A percentile compares a stretch with the other conserved stretches of the same genome.
These are phyloP conservation scores for Xenops minutus DNA, from an alignment of 2,797 vertebrate genomes.

Conservation along the genomic window DNA sequence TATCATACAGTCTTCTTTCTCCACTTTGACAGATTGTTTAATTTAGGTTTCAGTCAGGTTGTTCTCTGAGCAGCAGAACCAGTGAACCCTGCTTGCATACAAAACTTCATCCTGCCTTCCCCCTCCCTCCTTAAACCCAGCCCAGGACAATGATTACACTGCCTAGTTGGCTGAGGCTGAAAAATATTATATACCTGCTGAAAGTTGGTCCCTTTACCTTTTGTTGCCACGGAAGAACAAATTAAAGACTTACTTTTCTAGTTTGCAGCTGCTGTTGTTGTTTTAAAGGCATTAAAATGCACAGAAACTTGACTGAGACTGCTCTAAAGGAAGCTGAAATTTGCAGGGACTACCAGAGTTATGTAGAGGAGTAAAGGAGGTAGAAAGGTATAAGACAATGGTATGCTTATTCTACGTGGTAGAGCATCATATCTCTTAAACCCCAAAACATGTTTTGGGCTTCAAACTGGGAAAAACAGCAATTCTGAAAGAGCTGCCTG, in stretches of 20 bases:
- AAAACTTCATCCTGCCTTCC: background rate
- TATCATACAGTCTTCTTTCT: background rate
- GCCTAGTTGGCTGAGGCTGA: background rate
- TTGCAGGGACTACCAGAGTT: background rate
- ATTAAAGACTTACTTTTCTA: background rate
- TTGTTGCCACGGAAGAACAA: background rate
- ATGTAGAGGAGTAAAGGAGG: background rate
- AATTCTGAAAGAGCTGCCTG: background rate
- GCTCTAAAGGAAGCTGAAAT: background rate
- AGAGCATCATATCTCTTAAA: background rate
- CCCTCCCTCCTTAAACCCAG: background rate
- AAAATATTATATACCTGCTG: background rate
- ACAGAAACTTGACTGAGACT: background rate
- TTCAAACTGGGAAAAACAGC: slow-evolving; percentile 8
- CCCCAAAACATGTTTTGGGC: background rate
- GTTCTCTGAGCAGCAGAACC: background rate
- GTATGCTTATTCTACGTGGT: background rate
- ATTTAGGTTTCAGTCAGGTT: background rate
- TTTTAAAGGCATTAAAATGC: background rate
- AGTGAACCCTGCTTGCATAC: background rate
- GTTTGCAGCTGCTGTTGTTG: background rate
- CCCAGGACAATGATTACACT: background rate
- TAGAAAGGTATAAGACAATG: background rate
- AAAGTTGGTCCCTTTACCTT: background rate
- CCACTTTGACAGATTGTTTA: background rate